Evolutionary conservation across 2,113 vertebrate genomes (phyloP).

Genomic region (Electrona antarctica): DNA sequence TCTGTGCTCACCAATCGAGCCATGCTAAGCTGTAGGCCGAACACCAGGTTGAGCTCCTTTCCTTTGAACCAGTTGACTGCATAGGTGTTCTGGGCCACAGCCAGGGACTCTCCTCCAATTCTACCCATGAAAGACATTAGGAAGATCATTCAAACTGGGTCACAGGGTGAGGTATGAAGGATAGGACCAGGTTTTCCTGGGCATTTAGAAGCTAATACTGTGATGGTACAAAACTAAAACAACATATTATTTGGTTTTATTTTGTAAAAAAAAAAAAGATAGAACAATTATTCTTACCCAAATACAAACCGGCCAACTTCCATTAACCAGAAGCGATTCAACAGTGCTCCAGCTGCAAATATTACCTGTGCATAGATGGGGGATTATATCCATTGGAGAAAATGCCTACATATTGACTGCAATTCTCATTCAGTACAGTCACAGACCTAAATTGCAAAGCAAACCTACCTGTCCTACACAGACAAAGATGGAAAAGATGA

Average conservation of each 20-base stretch:
- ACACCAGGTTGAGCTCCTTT: slow-evolving; percentile 96
- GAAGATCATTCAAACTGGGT: background rate
- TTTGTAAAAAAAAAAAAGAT: background rate
- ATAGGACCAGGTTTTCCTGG: too few relatives aligned
- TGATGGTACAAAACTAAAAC: too few relatives aligned
- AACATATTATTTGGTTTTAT: background rate
- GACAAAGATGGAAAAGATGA: slow-evolving; percentile 92
- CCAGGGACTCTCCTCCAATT: slow-evolving; percentile 95
- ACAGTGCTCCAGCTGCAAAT: slow-evolving; percentile 89
- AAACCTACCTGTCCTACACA: slow-evolving; percentile 90
- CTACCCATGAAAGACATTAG: slow-evolving; percentile 65
- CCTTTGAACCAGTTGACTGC: slow-evolving; percentile 99
- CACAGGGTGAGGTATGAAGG: too few relatives aligned
- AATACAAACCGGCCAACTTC: slow-evolving; percentile 92
- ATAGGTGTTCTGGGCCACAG: slow-evolving; percentile 96
- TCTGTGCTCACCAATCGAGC: slow-evolving; percentile 88
- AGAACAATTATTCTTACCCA: slow-evolving; percentile 83
- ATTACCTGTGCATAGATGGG: slow-evolving; percentile 77
- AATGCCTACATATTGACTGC: background rate
- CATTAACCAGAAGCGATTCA: slow-evolving; percentile 91
- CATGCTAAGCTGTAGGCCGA: slow-evolving; percentile 98
- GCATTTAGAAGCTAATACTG: too few relatives aligned
- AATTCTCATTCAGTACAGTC: background rate
- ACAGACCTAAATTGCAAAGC: background rate
- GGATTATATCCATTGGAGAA: background rate